Conservation (phyloP, 2,797 vertebrate species). For the Tapirus indicus region DNA sequence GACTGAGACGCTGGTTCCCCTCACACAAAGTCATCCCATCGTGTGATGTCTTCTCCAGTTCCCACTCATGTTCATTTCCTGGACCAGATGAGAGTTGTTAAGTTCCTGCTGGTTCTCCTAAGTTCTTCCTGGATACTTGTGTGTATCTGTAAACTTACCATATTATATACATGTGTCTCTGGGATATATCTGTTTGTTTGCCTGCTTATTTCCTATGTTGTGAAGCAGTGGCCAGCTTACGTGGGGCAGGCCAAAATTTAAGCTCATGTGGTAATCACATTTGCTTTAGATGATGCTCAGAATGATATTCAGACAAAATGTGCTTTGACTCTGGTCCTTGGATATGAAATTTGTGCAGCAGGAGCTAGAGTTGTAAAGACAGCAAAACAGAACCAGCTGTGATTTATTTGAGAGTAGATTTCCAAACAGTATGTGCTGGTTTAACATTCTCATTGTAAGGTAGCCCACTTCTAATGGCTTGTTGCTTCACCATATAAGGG, state of each 20-base stretch:
- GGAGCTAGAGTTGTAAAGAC: slow-evolving; percentile 56
- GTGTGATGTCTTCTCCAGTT: slow-evolving; percentile 55
- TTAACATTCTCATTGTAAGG: slow-evolving; percentile 8
- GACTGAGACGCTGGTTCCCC: slow-evolving; percentile 64
- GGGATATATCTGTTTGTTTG: slow-evolving; percentile 88
- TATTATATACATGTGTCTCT: slow-evolving; percentile 88
- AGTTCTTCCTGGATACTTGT: slow-evolving; percentile 81
- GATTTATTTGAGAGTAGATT: slow-evolving; percentile 51
- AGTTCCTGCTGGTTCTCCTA: slow-evolving; percentile 76
- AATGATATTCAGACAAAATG: slow-evolving; percentile 58
- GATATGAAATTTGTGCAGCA: slow-evolving; percentile 48
- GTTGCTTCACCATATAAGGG: slow-evolving; percentile 88
- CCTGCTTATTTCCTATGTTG: slow-evolving; percentile 88
- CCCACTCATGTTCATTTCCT: slow-evolving; percentile 25
- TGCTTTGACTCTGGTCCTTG: slow-evolving; percentile 39
- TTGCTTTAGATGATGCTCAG: slow-evolving; percentile 52
- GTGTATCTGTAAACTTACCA: slow-evolving; percentile 86
- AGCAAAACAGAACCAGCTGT: slow-evolving; percentile 15
- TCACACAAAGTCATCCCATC: slow-evolving; percentile 33
- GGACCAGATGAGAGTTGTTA: slow-evolving; percentile 71
- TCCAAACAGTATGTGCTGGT: slow-evolving; percentile 56
- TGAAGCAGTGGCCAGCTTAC: slow-evolving; percentile 83
- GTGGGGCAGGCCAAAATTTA: neutral
- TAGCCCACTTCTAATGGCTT: slow-evolving; percentile 65
- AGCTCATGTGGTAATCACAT: slow-evolving; percentile 7